Base-by-base conservation (phyloP, 2,797 vertebrate species). In the Alectoris magna region DNA sequence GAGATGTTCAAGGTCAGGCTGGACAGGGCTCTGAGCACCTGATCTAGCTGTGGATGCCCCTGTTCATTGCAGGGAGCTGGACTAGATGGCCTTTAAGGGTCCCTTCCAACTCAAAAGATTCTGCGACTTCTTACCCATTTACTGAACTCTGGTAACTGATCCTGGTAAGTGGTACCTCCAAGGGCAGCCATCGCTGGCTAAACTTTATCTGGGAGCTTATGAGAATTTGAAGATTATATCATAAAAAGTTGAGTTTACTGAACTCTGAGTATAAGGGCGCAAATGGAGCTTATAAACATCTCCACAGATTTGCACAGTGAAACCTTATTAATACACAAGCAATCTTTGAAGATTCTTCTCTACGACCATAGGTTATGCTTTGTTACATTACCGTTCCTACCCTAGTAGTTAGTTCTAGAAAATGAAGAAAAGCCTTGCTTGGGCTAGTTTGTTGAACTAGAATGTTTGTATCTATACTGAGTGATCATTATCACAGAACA, bases 371-470 rank as follows among this genome's bases (percentile, higher is more conserved):
- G 67, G 5, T 14, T 2, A 12, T 11, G 14, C 46, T 49, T 43
- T 48, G 16, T 27, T 59, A 34, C 19, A 9, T 36, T 69, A 44
- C n/a, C 34, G 4, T 60, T 78, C 83, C 55, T 73, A 31, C 18
- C 23, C 10, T 38, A 3, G 3, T 43, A 62, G 10, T 21, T 70
- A 26, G 51, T 56, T 78, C 58, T 73, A 48, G 36, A 86, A 73
- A 88, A 76, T 4, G 19, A 29, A 78, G 49, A 56, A 69, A 70
- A 74, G 18, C 36, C 26, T 44, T 46, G 51, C 27, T n/a, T 59
- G 55, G 23, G 17, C 63, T 19, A 73, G 29, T 23, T n/a, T 0
- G 0, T 24, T 62, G 27, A 75, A 2, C 22, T 23, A 26, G 31
- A 53, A 70, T 3, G 10, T 71, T 68, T 80, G 15, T 17, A 62